Conservation (phyloP, 2,113 vertebrate genomes). For the Thamnophis sirtalis region DNA sequence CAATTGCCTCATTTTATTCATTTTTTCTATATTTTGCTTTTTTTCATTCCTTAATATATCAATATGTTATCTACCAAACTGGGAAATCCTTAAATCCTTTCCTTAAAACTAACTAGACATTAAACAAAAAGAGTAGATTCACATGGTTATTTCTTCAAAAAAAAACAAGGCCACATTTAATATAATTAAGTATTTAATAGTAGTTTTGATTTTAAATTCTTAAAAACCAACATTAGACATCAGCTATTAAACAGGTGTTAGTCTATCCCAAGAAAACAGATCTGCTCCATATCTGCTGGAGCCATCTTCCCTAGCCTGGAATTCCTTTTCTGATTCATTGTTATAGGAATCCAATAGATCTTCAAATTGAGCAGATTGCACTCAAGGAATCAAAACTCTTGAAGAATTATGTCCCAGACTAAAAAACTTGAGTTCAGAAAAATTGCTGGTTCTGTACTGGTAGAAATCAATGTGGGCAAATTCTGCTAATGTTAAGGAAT, state of each 20-base stretch:
- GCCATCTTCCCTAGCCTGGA: background rate
- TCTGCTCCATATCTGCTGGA: background rate
- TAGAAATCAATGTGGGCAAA: background rate
- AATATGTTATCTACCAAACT: background rate
- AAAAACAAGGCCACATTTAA: background rate
- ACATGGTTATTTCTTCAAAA: background rate
- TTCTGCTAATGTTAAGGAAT: background rate
- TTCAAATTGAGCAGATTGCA: background rate
- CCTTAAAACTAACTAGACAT: background rate
- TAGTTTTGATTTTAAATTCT: background rate
- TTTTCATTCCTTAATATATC: background rate
- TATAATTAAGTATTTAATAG: background rate
- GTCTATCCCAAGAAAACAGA: background rate
- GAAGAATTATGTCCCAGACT: background rate
- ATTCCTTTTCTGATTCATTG: background rate
- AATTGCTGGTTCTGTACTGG: background rate
- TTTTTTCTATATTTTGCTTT: background rate
- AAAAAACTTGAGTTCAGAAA: background rate
- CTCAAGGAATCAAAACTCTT: background rate
- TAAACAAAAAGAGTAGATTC: background rate
- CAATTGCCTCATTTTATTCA: rapidly evolving
- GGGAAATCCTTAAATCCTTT: background rate
- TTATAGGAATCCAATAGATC: background rate
- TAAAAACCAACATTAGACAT: background rate
- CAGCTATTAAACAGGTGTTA: background rate